Evolutionary conservation across 2,797 vertebrate genomes (phyloP).

Genomic region (Malacoraja senta): DNA sequence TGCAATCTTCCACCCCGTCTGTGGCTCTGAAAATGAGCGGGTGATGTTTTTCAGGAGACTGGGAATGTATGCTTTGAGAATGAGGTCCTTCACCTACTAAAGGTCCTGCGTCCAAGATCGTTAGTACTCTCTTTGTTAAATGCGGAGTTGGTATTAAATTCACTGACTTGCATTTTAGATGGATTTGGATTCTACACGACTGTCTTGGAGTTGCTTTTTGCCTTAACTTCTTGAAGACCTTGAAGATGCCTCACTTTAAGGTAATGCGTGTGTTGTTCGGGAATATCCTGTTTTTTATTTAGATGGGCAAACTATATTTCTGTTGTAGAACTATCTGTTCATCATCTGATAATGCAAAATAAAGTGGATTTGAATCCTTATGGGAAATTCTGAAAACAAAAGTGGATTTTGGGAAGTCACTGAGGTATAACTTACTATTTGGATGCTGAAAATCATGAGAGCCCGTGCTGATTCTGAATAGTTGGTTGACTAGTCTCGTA

Average conservation of each 20-base stretch:
- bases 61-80: background rate
- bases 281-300: background rate
- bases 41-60: background rate
- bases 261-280: slow-evolving; percentile 54
- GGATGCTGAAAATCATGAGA: background rate
- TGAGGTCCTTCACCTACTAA: background rate
- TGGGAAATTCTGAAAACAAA: background rate
- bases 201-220: slow-evolving; percentile 86
- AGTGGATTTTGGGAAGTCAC: background rate
- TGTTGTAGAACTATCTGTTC: background rate
- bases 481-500: too few species aligned
- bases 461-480: background rate
- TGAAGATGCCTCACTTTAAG: slow-evolving; percentile 91
- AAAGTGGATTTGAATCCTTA: background rate
- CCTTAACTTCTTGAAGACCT: slow-evolving; percentile 86
- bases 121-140: background rate
- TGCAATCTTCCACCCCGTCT: too few species aligned
- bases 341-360: background rate
- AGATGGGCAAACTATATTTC: too few species aligned
- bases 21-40: background rate
- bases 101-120: background rate
- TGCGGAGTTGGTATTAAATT: background rate
- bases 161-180: slow-evolving; percentile 60
- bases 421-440: background rate
- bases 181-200: slow-evolving; percentile 95